phyloP scores from a whole-genome alignment of 2,113 vertebrate genomes.

The Microtus pennsylvanicus region DNA sequence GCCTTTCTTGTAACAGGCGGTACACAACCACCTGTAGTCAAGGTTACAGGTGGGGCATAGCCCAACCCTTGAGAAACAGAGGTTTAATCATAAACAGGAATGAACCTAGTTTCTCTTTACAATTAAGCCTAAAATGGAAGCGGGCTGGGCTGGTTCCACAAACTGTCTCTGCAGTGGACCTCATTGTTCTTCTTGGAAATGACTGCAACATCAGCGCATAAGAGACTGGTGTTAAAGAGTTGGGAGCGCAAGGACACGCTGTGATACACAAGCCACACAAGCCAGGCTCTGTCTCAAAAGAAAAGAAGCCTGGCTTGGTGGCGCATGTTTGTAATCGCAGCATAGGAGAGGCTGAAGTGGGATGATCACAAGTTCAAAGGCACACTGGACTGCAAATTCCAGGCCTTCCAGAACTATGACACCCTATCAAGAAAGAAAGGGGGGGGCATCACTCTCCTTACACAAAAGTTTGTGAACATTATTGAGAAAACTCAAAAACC shows the following conservation, averaged over 20 bases:
- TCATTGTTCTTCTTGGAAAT: conserved; percentile 27
- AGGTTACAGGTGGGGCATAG: neutral
- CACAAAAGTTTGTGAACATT: neutral
- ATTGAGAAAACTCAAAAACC: neutral
- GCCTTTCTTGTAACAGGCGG: neutral
- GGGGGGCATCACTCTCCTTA: neutral
- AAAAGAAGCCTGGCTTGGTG: neutral
- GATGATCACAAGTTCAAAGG: neutral
- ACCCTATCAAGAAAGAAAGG: neutral
- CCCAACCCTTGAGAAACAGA: neutral
- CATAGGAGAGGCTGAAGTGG: neutral
- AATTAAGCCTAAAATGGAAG: neutral
- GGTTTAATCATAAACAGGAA: neutral
- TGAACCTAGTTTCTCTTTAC: neutral
- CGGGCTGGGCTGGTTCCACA: neutral
- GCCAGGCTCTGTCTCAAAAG: neutral
- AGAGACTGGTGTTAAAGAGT: neutral
- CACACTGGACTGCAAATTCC: neutral
- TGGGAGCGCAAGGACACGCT: too few species aligned
- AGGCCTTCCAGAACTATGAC: neutral
- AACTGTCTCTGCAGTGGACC: neutral
- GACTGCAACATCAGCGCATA: neutral
- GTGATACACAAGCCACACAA: neutral
- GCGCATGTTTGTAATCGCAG: neutral
- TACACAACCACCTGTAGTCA: neutral